Evolutionary conservation across 2,888 invertebrate genomes (phyloP).

Genomic region (Melanargia galathea): DNA sequence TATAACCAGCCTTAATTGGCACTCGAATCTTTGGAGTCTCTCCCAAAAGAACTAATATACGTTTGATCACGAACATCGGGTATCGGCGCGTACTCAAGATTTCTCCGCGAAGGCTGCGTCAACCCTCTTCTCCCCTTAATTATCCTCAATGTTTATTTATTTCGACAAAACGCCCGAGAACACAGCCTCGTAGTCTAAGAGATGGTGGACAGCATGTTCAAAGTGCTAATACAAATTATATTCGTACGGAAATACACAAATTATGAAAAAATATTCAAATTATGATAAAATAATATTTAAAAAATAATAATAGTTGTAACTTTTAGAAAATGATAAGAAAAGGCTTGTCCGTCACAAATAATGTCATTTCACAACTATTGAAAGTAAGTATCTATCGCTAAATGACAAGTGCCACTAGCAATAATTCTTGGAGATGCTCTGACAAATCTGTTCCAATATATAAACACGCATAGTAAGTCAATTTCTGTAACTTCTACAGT

Average conservation of each 20-base stretch:
- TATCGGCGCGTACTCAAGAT: constrained; percentile 19
- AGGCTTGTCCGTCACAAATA: no score
- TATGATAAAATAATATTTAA: no score
- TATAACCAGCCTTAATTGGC: constrained; percentile 3
- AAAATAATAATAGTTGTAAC: no score
- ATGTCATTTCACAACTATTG: no score
- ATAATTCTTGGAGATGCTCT: no score
- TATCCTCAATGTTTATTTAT: constrained; percentile 73
- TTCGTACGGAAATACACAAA: neutral
- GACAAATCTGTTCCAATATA: no score
- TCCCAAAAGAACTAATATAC: constrained; percentile 21
- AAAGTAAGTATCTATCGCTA: no score
- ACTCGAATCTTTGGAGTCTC: neutral
- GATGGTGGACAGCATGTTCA: neutral
- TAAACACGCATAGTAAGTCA: no score
- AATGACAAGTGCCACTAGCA: no score
- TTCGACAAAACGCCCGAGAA: constrained; percentile 55
- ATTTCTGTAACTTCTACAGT: no score
- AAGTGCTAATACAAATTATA: neutral
- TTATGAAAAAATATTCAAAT: no score
- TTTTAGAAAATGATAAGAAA: no score
- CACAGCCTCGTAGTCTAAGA: constrained; percentile 1
- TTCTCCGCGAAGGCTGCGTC: constrained; percentile 33
- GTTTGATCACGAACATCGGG: constrained; percentile 29
- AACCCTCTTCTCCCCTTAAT: constrained; percentile 61